Evolutionary conservation across 2,888 invertebrate genomes (phyloP), one percentile per base, ranked within the genome.

Genomic region (Rotaria magnacalcarata): DNA sequence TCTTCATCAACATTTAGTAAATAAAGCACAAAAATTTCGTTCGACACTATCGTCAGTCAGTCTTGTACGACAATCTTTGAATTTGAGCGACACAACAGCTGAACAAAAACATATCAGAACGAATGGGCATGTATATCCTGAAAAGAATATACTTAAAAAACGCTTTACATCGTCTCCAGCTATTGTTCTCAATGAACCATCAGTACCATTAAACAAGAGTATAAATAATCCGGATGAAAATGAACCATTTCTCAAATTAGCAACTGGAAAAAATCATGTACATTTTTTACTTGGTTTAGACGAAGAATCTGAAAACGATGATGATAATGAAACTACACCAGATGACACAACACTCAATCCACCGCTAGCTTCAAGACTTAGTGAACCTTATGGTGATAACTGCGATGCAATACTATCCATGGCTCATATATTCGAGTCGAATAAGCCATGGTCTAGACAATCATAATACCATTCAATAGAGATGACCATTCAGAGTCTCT

Each of bases 21-120:
- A 80, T 14, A 80, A 80, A 80, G n/a, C 47, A 11, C 80, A 80
- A 47, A 41, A 24, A 47, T 0, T 80, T 8, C 80, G 80, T 47
- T 47, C 43, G 2, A 80, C 80, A 80, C 24, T 80, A 4, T 80
- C 80, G n/a, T 80, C 80, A n/a, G n/a, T 80, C 47, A 80, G 80
- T 80, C 80, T 80, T 47, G n/a, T 43, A 41, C 80, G 80, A 11
- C 80, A 80, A 47, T 80, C 47, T n/a, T 24, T 47, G 24, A 47
- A 47, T 43, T 47, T 19, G 1, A 47, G 24, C 47, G 80, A 80
- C 14, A 11, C 41, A 43, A 6, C 34, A 67, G 19, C 27, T 19
- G 67, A 34, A 14, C 67, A 27, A 24, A 14, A 67, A 34, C 11
- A 34, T 34, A 14, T 14, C 6, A 34, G 2, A 34, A 67, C 11